phyloP scores from a whole-genome alignment of 2,797 vertebrate genomes.

The Rhynchotus rufescens region DNA sequence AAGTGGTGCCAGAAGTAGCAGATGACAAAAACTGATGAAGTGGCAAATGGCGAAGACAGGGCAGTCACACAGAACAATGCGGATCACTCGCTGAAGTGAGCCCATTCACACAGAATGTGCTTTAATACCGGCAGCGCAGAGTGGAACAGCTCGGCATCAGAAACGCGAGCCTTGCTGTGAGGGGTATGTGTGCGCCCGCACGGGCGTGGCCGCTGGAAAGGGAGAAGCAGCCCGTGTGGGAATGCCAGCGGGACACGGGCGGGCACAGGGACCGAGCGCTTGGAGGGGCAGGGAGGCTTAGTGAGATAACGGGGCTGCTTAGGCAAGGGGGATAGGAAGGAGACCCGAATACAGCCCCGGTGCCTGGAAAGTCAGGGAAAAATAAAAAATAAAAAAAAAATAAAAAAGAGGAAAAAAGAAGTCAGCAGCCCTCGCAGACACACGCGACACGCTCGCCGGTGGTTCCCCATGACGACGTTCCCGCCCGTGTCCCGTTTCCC shows the following conservation, averaged over 20 bases:
- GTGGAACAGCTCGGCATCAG: conserved; percentile 29
- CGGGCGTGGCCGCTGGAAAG: conserved; percentile 48
- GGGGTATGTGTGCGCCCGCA: neutral
- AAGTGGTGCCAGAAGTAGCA: neutral
- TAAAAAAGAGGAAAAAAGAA: too few species aligned
- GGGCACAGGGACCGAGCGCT: neutral
- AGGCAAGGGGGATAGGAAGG: conserved; percentile 26
- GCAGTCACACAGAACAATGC: conserved; percentile 59
- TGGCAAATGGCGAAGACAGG: conserved; percentile 48
- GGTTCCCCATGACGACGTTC: too few species aligned
- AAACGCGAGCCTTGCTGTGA: conserved; percentile 54
- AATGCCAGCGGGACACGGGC: conserved; percentile 12
- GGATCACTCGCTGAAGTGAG: conserved; percentile 46
- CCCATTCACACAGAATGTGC: conserved; percentile 51
- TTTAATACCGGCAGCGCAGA: conserved; percentile 35
- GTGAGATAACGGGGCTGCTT: conserved; percentile 51
- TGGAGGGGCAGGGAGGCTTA: conserved; percentile 2
- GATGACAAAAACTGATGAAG: conserved; percentile 50
- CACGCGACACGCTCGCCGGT: too few species aligned
- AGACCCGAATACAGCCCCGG: neutral
- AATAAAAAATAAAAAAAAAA: too few species aligned
- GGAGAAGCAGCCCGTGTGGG: conserved; percentile 37
- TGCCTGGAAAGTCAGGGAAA: too few species aligned
- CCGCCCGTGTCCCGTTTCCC: too few species aligned
- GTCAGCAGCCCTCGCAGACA: too few species aligned